phyloP scores from a whole-genome alignment of 2,113 vertebrate species.

The Hemiscyllium ocellatum region DNA sequence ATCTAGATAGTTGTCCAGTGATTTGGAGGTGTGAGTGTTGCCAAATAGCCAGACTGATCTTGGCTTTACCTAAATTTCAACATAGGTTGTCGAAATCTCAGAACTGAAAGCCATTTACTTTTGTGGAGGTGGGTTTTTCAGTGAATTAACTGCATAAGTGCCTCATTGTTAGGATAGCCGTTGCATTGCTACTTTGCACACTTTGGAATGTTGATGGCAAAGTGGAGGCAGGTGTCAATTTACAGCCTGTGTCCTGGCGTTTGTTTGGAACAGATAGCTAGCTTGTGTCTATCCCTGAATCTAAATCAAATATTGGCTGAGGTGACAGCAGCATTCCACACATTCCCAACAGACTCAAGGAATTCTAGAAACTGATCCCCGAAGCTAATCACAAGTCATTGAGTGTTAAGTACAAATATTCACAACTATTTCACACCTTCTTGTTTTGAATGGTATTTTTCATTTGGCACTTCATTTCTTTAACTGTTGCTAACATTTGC shows the following conservation, averaged over 20 bases:
- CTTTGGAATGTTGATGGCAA: background rate
- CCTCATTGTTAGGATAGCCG: background rate
- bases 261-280: constrained; percentile 10
- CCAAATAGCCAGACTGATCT: background rate
- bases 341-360: constrained; percentile 42
- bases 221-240: background rate
- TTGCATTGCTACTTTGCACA: background rate
- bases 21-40: background rate
- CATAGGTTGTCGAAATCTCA: background rate
- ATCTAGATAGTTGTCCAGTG: background rate
- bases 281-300: constrained; percentile 43
- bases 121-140: background rate
- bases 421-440: background rate
- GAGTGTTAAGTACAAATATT: background rate
- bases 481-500: constrained; percentile 38
- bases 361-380: constrained; percentile 3
- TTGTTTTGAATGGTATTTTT: background rate
- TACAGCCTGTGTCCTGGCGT: constrained; percentile 24
- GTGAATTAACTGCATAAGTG: background rate
- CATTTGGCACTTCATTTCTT: background rate
- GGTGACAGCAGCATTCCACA: constrained; percentile 43
- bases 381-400: background rate
- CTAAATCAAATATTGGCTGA: constrained; percentile 45
- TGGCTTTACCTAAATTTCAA: background rate
- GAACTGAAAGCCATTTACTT: background rate